These are phyloP conservation scores for Gasterosteus nipponicus DNA, from an alignment of 2,113 vertebrate genomes.

Conservation along the genomic window DNA sequence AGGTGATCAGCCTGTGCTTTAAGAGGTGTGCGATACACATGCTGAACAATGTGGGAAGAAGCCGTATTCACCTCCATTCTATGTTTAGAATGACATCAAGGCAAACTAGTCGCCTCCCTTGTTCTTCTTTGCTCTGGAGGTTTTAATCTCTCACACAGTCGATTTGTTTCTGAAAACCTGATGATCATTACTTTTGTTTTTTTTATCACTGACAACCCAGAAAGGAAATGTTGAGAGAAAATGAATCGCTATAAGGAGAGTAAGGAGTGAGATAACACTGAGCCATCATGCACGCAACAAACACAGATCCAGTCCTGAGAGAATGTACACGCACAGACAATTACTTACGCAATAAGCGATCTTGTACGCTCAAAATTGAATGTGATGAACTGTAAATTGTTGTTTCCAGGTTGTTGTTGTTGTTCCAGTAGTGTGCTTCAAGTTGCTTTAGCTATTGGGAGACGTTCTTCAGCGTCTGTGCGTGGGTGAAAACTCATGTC, in stretches of 20 bases:
- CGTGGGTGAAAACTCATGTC: constrained; percentile 22
- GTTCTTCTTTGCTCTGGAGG: neutral
- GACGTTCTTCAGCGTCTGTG: constrained; percentile 19
- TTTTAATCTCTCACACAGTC: neutral
- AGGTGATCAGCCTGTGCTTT: neutral
- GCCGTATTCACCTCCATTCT: constrained; percentile 13
- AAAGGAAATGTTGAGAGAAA: neutral
- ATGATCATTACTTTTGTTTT: constrained; percentile 5
- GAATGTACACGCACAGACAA: neutral
- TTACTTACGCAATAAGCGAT: neutral
- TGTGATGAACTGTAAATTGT: constrained; percentile 14
- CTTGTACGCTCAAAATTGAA: neutral
- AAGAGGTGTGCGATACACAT: neutral
- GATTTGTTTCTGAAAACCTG: constrained; percentile 3
- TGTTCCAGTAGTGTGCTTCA: neutral
- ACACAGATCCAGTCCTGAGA: constrained; percentile 5
- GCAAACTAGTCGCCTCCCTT: neutral
- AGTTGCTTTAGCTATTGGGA: constrained; percentile 39
- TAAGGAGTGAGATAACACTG: neutral
- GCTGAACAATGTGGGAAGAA: constrained; percentile 1
- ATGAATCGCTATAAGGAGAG: constrained; percentile 1
- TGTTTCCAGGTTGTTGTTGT: neutral
- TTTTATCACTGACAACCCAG: neutral
- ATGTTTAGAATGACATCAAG: constrained; percentile 11
- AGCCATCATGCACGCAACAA: neutral